Base-by-base conservation (phyloP, 2,888 invertebrate genomes). In the Eumerus sabulonum region DNA sequence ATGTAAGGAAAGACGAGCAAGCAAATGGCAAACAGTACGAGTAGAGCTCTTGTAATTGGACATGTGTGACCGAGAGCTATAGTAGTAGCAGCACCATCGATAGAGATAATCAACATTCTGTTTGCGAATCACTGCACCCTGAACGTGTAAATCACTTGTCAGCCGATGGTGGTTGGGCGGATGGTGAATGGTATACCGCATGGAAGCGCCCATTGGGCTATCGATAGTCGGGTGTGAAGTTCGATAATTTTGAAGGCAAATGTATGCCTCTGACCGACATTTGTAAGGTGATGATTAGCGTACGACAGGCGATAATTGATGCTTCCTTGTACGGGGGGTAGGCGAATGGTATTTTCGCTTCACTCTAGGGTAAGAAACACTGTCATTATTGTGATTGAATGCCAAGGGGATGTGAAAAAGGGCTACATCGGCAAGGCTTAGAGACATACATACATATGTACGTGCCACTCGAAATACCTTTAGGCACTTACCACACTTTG, bases 71-170 rank as follows among this genome's bases (percentile, higher is more conserved):
- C 27, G 27, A 27, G 27, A 27, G 27, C 27, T 27, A 4, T 27
- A 27, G 27, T 40, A 40, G 5, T 3, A 11, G 11, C 11, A n/a
- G n/a, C 51, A 35, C 13, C 14, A 50, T 19, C n/a, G 13, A 18
- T 17, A 56, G 36, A 47, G 66, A 62, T 72, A 77, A 77, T 77
- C 72, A 72, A 62, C 67, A 77, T 77, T 77, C 76, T 47, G 67
- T 57, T 67, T 62, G 67, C 76, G 62, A 77, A 62, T 57, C 59
- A 51, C 62, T 72, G 56, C 67, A 67, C 63, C 62, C 56, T 57
- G 59, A 54, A 45, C 56, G 71, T 62, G 62, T 66, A 56, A 72
- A 72, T 66, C 57, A 67, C 47, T 54, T 36, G 27, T 38, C 56
- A 38, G 13, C 54, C 51, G 38, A n/a, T 19, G 47, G 42, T 13